Base-by-base conservation (phyloP, 2,113 vertebrate species). In the Hypomesus transpacificus region DNA sequence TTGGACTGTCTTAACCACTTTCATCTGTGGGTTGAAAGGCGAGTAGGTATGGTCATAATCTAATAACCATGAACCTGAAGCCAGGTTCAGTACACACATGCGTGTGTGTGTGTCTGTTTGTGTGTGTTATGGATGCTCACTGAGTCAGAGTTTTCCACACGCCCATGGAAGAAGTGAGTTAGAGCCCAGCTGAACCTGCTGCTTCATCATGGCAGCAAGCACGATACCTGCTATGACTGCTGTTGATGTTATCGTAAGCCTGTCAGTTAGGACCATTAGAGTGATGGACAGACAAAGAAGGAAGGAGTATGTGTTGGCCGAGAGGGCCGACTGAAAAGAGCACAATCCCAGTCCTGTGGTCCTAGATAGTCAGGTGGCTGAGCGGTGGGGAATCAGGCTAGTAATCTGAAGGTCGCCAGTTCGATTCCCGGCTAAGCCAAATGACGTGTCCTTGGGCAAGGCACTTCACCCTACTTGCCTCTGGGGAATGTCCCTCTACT, bases 21-120 rank as follows among this genome's bases (percentile, higher is more conserved):
- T 92, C 91, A 91, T 91, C 85, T 91, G 88, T 75, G 75, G 59
- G 64, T 72, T 66, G 74, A 74, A 74, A 78, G 80, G 64, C 79
- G 68, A 89, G 85, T 87, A 91, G 90, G 89, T 92, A 91, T 73
- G 66, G 77, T 56, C 62, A 59, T 88, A 88, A 90, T 87, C 80
- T 82, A 86, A 91, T 87, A 85, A 86, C 79, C n/a, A 20, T 18
- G 73, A 69, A 60, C 22, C 69, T 61, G 76, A 72, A 46, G 64
- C 68, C 58, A 67, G 11, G 53, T 71, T 70, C 53, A 11, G 11
- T 39, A 31, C 16, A 63, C 61, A 63, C 17, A n/a, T 63, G 53
- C 3, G 16, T 76, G 80, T 86, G 87, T 84, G 84, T 82, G 82
- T 80, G 54, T 68, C 39, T 57, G 26, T 52, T 39, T 20, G 73